These are phyloP conservation scores for Pseudomyrmex sp. DNA, from an alignment of 1,140 invertebrate species.

Conservation along the genomic window DNA sequence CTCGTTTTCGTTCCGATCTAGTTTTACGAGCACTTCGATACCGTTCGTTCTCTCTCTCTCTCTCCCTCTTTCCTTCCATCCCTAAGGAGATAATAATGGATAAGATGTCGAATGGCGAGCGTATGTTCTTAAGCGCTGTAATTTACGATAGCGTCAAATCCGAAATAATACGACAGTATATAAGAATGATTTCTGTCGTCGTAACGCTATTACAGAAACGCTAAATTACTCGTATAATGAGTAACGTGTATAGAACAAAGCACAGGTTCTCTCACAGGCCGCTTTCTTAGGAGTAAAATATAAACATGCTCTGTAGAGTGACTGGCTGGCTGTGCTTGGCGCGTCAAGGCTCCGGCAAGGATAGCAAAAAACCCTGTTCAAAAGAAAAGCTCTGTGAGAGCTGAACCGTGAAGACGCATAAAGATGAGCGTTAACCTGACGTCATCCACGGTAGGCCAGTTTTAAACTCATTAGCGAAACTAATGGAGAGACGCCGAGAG, in stretches of 20 bases:
- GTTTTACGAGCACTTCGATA: background rate
- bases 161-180: slow-evolving; percentile 31
- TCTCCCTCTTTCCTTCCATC: too few species aligned
- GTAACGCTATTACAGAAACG: slow-evolving; percentile 10
- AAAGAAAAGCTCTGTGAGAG: slow-evolving; percentile 51
- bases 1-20: slow-evolving; percentile 8
- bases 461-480: slow-evolving; percentile 55
- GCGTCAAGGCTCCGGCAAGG: slow-evolving; percentile 21
- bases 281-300: slow-evolving; percentile 29
- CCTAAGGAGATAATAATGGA: slow-evolving; percentile 6
- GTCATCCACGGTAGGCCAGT: slow-evolving; percentile 47
- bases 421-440: slow-evolving; percentile 56
- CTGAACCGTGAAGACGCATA: slow-evolving; percentile 56
- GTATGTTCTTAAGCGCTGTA: slow-evolving; percentile 41
- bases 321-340: slow-evolving; percentile 22
- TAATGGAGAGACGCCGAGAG: slow-evolving; percentile 26
- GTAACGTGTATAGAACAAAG: slow-evolving; percentile 20
- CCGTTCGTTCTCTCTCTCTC: too few species aligned
- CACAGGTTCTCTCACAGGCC: background rate
- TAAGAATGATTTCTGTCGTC: slow-evolving; percentile 1
- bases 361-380: slow-evolving; percentile 22
- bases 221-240: slow-evolving; percentile 57
- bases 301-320: slow-evolving; percentile 37
- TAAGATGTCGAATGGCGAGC: slow-evolving; percentile 25
- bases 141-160: slow-evolving; percentile 42